Base-by-base conservation (phyloP, 2,888 invertebrate genomes). In the Parnassius glacialis region DNA sequence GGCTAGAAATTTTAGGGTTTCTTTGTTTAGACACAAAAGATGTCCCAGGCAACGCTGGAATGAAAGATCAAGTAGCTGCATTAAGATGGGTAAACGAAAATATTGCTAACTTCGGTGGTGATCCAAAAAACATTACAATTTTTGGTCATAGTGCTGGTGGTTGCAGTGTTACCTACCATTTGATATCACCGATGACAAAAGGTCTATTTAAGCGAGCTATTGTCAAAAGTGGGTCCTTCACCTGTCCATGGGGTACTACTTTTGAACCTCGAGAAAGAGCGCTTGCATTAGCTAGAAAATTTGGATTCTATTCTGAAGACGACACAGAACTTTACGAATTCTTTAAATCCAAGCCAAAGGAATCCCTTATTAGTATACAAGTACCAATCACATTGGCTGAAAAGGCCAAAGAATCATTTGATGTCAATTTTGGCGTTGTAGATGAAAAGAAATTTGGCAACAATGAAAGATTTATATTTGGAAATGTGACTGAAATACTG, bases 181-280 rank as follows among this genome's bases (percentile, higher is more conserved):
- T 78, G 67, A 65, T 85, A 2, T 80, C 84, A 1, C 65, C 71
- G 45, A 59, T 69, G 10, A 68, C 79, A 0, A 65, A 72, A 45
- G 81, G 80, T 12, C 62, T 76, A 0, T 74, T 75, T 51, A 64
- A 69, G 34, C 70, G 68, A 65, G 72, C 70, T 10, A 72, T 76
- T 25, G 56, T 65, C 1, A 67, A 72, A 64, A 74, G 74, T 62
- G 75, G 74, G 0, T 93, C 93, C 0, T 87, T 93, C 2, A 82
- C 92, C 43, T 90, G 90, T 70, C 86, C 90, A 0, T 94, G 93
- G 93, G 90, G 92, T 0, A 79, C 81, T 51, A 81, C 58, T 0
- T 65, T 57, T 9, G 62, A 93, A 12, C 92, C 92, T 0, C 86
- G 92, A n/a, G 93, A 93, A 81, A 52, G 77, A 67, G 76, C 76